Base-by-base conservation (phyloP, 2,888 invertebrate genomes). In the Brachylomia viminalis region DNA sequence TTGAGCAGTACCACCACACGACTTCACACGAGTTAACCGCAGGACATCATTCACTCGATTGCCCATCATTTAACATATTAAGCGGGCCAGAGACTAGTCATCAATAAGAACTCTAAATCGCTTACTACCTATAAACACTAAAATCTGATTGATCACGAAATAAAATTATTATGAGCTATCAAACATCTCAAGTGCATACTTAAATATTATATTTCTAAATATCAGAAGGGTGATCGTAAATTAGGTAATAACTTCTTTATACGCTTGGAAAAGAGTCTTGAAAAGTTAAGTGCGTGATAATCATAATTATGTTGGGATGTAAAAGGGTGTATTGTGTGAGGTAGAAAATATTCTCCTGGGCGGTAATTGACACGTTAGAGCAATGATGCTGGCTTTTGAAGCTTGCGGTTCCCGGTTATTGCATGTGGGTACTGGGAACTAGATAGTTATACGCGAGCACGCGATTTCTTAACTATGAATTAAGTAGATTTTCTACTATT, bases 121-220 rank as follows among this genome's bases (percentile, higher is more conserved):
- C 47, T 74, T 86, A 89, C 84, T 85, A 72, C 81, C 86, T 75
- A 90, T 90, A 90, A 92, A 92, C 89, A 90, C 83, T 88, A 87
- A 84, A 83, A 82, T 86, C 64, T 78, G 90, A 92, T 91, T 88
- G 91, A 92, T 89, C 82, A 83, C 68, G 52, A 83, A 77, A 87
- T 91, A 89, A 91, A 90, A 90, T 75, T 83, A 81, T 88, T 89
- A 91, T 72, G 89, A 89, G 59, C 88, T 75, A 90, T 91, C 83
- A 90, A 86, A 86, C 70, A 67, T 73, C 77, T 69, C 61, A 84
- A 85, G 73, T 84, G 75, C 61, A 74, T 77, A 79, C 71, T 83
- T 79, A 85, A 83, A 84, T 76, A 75, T 71, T 33, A 27, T 77
- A 80, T 79, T 82, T 80, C 71, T 82, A 83, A 83, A 85, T 87